These are phyloP conservation scores for Zapornia atra DNA, from an alignment of 2,113 vertebrate species.

Conservation along the genomic window DNA sequence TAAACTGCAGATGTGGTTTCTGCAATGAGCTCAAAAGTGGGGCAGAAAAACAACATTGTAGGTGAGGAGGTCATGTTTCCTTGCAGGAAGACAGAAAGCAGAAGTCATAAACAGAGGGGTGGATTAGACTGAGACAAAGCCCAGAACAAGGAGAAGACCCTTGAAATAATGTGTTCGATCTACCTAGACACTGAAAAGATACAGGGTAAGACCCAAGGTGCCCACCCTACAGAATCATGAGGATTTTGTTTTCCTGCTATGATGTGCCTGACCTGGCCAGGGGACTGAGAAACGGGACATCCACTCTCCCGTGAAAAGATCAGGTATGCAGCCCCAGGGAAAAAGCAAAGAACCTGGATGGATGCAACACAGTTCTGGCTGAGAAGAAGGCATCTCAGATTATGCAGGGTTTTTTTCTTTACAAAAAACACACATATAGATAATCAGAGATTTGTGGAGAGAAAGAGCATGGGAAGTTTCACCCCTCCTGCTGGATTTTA, in stretches of 20 bases:
- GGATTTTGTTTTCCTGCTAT: background rate
- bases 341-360: background rate
- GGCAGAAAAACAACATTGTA: background rate
- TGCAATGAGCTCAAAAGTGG: background rate
- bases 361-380: background rate
- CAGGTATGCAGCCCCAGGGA: background rate
- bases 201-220: background rate
- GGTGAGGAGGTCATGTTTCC: background rate
- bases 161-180: background rate
- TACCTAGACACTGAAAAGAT: background rate
- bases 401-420: accelerated
- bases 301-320: background rate
- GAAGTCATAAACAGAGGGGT: background rate
- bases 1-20: background rate
- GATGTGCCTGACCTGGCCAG: background rate
- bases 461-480: background rate
- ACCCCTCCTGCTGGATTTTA: constrained; percentile 23
- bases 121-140: background rate
- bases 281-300: background rate
- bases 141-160: background rate
- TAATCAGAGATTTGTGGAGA: background rate
- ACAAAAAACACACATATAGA: background rate
- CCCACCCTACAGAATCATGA: background rate
- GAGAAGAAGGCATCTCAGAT: accelerated
- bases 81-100: background rate